Percentiles rank a stretch among this genome's conserved stretches.
Evolutionary conservation across 2,113 vertebrate genomes (phyloP).

Genomic region (Bungarus multicinctus): DNA sequence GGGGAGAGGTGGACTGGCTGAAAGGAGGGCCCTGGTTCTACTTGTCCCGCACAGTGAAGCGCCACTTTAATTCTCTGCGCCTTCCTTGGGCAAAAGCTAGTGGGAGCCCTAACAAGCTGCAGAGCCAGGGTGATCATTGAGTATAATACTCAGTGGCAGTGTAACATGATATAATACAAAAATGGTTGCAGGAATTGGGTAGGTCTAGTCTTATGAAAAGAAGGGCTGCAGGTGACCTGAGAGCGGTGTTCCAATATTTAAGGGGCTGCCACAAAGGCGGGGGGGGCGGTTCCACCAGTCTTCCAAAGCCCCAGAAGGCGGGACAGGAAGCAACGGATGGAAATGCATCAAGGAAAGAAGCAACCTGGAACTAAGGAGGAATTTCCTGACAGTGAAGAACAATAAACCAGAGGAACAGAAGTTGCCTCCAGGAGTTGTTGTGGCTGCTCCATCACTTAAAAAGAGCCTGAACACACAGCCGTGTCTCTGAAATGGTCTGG

Average conservation of each 20-base stretch:
- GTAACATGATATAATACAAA: background rate
- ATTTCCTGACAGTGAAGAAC: background rate
- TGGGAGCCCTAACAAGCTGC: background rate
- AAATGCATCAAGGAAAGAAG: background rate
- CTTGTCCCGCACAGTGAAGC: background rate
- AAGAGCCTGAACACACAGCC: background rate
- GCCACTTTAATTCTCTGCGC: background rate
- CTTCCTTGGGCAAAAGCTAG: background rate
- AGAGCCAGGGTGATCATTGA: background rate
- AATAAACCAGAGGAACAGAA: background rate
- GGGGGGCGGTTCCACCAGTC: background rate
- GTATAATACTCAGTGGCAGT: background rate
- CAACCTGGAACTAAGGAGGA: background rate
- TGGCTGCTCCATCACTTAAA: no score
- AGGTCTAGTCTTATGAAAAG: background rate
- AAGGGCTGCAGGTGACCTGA: rapidly evolving
- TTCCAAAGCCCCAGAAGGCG: background rate
- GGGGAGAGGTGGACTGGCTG: background rate
- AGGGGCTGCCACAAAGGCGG: background rate
- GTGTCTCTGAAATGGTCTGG: background rate
- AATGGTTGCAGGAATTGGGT: background rate
- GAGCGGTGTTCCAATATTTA: rapidly evolving
- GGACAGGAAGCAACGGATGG: background rate
- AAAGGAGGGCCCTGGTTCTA: background rate
- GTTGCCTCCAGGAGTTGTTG: no score